A percentile compares a stretch with the other conserved stretches of the same genome.
phyloP scores from a whole-genome alignment of 2,797 vertebrate genomes.

The Podargus strigoides region DNA sequence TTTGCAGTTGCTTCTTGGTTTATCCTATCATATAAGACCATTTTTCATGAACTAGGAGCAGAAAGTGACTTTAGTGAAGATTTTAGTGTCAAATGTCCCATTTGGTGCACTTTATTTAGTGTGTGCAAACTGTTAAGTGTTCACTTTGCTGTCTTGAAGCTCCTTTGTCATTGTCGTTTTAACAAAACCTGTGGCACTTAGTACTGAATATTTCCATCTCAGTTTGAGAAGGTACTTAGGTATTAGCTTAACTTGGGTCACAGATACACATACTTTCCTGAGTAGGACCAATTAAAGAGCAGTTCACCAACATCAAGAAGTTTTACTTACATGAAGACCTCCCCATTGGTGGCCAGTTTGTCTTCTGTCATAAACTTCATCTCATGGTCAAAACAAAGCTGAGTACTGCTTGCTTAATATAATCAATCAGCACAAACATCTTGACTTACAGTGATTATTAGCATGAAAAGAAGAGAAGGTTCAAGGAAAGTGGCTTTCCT shows the following conservation, averaged over 20 bases:
- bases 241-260: not conserved
- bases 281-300: not conserved
- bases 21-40: not conserved
- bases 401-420: not conserved
- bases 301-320: not conserved
- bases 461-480: not conserved
- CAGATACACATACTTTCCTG: not conserved
- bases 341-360: accelerated
- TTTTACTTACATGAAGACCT: not conserved
- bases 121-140: not conserved
- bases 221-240: not conserved
- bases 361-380: not conserved
- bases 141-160: not conserved
- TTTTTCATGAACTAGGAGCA: not conserved
- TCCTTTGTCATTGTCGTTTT: not conserved
- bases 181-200: not conserved
- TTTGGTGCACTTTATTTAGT: not conserved
- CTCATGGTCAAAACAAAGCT: not conserved
- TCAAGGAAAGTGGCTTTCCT: not conserved
- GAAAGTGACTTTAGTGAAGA: not conserved
- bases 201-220: not conserved
- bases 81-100: not conserved
- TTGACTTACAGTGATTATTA: not conserved
- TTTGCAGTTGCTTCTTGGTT: not conserved
- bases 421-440: not conserved